These are phyloP conservation scores for Drosophila setosimentum DNA, from an alignment of 2,888 invertebrate genomes.

Conservation along the genomic window DNA sequence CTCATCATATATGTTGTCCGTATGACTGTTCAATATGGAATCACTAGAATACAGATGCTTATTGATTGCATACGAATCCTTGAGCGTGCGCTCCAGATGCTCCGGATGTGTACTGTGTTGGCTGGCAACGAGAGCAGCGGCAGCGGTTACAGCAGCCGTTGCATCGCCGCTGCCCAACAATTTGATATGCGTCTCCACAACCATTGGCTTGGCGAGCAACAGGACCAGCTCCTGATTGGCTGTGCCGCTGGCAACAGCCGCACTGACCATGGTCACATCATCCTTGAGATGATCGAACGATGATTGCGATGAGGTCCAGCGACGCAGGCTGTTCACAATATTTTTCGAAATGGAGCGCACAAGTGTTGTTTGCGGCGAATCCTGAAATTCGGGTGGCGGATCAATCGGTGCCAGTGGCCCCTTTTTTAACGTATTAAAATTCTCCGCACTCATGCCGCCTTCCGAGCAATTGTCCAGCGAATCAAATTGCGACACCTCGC, in stretches of 20 bases:
- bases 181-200: conserved; percentile 14
- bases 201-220: conserved; percentile 42
- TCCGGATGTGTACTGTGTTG: conserved; percentile 23
- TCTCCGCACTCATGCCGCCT: conserved; percentile 91
- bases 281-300: conserved; percentile 83
- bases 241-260: conserved; percentile 25
- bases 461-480: conserved; percentile 91
- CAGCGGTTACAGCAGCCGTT: conserved; percentile 7
- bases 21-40: conserved; percentile 83
- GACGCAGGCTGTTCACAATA: conserved; percentile 78
- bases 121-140: conserved; percentile 20
- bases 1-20: conserved; percentile 85
- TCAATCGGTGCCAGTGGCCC: conserved; percentile 91
- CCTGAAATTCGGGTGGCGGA: conserved; percentile 94
- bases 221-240: conserved; percentile 57
- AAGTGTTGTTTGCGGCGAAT: conserved; percentile 84
- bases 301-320: conserved; percentile 84
- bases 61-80: conserved; percentile 82
- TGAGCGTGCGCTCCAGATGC: conserved; percentile 59
- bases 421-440: conserved; percentile 93
- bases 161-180: conserved; percentile 7
- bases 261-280: conserved; percentile 56
- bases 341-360: conserved; percentile 83
- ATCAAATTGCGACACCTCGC: conserved; percentile 92
- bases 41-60: conserved; percentile 85